Evolutionary conservation across 2,888 invertebrate species (phyloP), one percentile per base, ranked within the genome.

Genomic region (Zaprionus lineosus): DNA sequence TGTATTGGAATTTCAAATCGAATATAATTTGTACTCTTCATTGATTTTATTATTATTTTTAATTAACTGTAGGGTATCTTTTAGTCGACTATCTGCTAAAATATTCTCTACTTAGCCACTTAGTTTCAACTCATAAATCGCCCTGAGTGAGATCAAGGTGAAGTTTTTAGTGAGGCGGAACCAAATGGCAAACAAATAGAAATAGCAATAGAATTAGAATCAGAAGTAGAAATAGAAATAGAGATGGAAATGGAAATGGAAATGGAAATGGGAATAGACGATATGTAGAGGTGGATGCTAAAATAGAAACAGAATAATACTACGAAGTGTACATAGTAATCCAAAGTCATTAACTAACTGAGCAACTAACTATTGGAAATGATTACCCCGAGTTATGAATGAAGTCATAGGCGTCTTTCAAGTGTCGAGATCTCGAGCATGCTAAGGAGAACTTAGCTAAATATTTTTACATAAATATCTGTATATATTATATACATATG

Each of bases 81-180:
- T n/a, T 24, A 24, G 24, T 24, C 24, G 24, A 24, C 8, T 4
- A 24, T 24, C 7, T 21, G 21, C 7, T 21, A 5, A 7, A 3
- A 5, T 21, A 16, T 29, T 29, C 12, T 21, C 37, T 39, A 37
- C 57, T n/a, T n/a, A n/a, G 47, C 61, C 48, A 47, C 63, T 21
- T 46, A 71, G 62, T 63, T 67, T 51, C 39, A 43, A 14, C 14
- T 19, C 26, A 36, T 46, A 47, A n/a, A 18, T 31, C 19, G 29
- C 44, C 36, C 39, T 48, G 47, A 44, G 60, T 59, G 74, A 75
- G 75, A 75, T 75, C 75, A 75, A 75, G 75, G 75, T 78, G 61
- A 78, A 60, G 53, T 64, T 59, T n/a, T 58, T 40, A 50, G 37
- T 76, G 65, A 76, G 60, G 74, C 74, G 74, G 67, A 74, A 74